Percentiles rank a stretch among this genome's conserved stretches.
phyloP scores from a whole-genome alignment of 2,797 vertebrate genomes.

The Brachymystax lenok region DNA sequence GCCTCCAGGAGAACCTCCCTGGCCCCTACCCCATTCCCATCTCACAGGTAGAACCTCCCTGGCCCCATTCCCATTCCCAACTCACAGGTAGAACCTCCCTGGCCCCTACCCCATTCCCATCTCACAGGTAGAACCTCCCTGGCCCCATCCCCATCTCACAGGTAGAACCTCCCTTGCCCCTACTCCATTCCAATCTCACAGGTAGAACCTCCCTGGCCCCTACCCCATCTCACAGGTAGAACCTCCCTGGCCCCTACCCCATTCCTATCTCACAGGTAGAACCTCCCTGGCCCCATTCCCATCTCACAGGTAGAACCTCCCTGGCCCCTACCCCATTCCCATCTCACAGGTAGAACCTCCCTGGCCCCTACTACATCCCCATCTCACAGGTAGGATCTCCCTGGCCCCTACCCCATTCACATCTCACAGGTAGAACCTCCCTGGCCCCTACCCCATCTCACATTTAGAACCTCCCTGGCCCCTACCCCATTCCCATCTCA shows the following conservation, averaged over 20 bases:
- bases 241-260: slow-evolving; percentile 77
- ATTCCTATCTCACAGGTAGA: slow-evolving; percentile 58
- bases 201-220: slow-evolving; percentile 73
- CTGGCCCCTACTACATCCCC: slow-evolving; percentile 71
- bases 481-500: slow-evolving; percentile 76
- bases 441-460: slow-evolving; percentile 76
- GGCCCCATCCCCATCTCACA: slow-evolving; percentile 67
- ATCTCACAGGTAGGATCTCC: slow-evolving; percentile 77
- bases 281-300: slow-evolving; percentile 75
- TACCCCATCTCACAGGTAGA: slow-evolving; percentile 72
- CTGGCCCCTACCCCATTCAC: slow-evolving; percentile 70
- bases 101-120: slow-evolving; percentile 78
- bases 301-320: slow-evolving; percentile 73
- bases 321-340: slow-evolving; percentile 76
- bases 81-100: slow-evolving; percentile 68
- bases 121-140: slow-evolving; percentile 67
- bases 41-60: slow-evolving; percentile 69
- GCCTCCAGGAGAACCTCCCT: slow-evolving; percentile 79
- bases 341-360: slow-evolving; percentile 73
- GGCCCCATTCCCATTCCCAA: slow-evolving; percentile 76
- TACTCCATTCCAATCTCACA: slow-evolving; percentile 74
- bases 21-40: slow-evolving; percentile 79
- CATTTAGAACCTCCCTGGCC: slow-evolving; percentile 72
- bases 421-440: slow-evolving; percentile 77
- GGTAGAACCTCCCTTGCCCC: slow-evolving; percentile 73